A percentile compares a stretch with the other conserved stretches of the same genome.
phyloP scores from a whole-genome alignment of 2,888 invertebrate species.

The Macaria liturata region DNA sequence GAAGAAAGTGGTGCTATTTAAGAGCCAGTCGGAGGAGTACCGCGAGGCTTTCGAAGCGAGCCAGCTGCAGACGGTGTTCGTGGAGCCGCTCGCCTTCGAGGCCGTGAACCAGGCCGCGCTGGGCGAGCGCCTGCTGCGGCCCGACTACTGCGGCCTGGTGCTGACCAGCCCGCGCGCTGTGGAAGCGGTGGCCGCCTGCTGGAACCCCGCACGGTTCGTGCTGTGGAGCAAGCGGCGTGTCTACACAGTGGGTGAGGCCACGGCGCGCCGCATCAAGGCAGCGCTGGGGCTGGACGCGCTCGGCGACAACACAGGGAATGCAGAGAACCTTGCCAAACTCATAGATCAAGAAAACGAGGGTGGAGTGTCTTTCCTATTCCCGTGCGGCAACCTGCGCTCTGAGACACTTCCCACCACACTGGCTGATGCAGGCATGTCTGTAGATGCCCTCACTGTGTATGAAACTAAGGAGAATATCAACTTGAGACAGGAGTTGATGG shows the following conservation, averaged over 20 bases:
- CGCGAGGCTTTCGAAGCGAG: conserved; percentile 55
- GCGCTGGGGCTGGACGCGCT: conserved; percentile 62
- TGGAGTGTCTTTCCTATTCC: conserved; percentile 62
- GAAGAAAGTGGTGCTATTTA: conserved; percentile 72
- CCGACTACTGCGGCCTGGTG: conserved; percentile 59
- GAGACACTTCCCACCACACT: conserved; percentile 60
- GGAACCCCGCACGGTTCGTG: conserved; percentile 65
- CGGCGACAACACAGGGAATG: conserved; percentile 61
- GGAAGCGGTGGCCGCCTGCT: conserved; percentile 64
- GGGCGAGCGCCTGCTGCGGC: conserved; percentile 45
- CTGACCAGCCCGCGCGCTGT: conserved; percentile 69
- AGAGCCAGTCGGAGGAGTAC: conserved; percentile 70
- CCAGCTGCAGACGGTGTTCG: conserved; percentile 61
- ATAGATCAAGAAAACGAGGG: conserved; percentile 55
- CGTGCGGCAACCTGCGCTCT: conserved; percentile 68
- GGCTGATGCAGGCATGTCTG: conserved; percentile 43
- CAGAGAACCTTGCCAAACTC: conserved; percentile 61
- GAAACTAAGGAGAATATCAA: conserved; percentile 70
- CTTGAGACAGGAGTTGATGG: conserved; percentile 55
- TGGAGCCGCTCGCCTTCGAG: conserved; percentile 70
- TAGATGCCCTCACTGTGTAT: conserved; percentile 67
- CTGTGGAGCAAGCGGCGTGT: conserved; percentile 60
- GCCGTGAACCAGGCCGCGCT: conserved; percentile 49
- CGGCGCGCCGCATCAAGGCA: conserved; percentile 54
- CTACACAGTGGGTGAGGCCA: conserved; percentile 67